A percentile compares a stretch with the other conserved stretches of the same genome.
These are phyloP conservation scores for Zosterops japonicus DNA, from an alignment of 2,113 vertebrate species.

Conservation along the genomic window DNA sequence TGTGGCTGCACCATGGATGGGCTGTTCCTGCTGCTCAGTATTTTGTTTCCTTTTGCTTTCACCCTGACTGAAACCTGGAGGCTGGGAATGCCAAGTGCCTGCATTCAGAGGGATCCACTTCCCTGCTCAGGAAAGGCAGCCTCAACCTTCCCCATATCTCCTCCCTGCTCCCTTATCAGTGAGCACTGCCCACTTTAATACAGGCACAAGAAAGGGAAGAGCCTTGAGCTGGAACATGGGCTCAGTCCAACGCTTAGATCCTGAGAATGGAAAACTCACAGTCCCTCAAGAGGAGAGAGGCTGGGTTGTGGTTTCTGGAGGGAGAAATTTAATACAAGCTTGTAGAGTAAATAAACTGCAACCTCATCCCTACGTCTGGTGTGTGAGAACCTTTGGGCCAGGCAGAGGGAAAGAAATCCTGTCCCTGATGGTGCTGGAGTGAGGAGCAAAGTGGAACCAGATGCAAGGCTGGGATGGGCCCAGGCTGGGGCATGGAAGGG, in stretches of 20 bases:
- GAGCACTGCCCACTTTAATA: not conserved
- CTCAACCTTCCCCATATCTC: not conserved
- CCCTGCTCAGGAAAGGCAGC: not conserved
- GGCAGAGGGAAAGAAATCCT: not conserved
- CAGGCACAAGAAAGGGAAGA: not conserved
- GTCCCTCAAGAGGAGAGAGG: conserved; percentile 8
- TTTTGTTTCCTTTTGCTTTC: not conserved
- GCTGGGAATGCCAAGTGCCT: not conserved
- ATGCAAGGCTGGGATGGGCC: not conserved
- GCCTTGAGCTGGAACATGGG: not conserved
- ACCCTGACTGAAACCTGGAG: not conserved
- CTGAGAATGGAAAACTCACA: conserved; percentile 42
- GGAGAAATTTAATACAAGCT: conserved; percentile 39
- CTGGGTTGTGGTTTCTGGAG: conserved; percentile 12
- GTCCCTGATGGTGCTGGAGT: not conserved
- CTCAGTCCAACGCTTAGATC: not conserved
- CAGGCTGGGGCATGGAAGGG: fast-evolving
- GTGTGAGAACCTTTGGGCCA: not conserved
- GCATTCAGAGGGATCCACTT: not conserved
- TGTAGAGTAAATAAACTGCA: conserved; percentile 25
- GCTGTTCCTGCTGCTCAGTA: not conserved
- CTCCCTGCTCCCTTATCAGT: not conserved
- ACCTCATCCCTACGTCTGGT: not conserved
- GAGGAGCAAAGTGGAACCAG: not conserved
- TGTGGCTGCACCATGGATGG: not conserved